Evolutionary conservation across 2,797 vertebrate genomes (phyloP).

Genomic region (Acropternis orthonyx): DNA sequence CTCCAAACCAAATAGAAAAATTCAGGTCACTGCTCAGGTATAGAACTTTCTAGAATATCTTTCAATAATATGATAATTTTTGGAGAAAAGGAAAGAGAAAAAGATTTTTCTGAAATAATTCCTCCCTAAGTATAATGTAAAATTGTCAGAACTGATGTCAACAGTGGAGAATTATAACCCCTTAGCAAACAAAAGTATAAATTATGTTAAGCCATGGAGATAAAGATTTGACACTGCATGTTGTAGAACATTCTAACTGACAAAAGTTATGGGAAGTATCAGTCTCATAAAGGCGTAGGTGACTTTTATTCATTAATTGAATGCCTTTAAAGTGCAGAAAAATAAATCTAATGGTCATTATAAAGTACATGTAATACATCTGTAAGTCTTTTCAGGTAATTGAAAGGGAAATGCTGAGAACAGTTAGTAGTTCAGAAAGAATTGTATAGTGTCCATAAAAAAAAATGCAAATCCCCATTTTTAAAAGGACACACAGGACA

Average conservation of each 20-base stretch:
- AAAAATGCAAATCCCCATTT: not conserved
- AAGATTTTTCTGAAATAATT: not conserved
- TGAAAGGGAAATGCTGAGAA: not conserved
- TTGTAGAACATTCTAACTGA: rapidly evolving
- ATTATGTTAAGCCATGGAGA: rapidly evolving
- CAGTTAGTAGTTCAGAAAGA: not conserved
- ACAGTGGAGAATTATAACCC: not conserved
- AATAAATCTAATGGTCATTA: not conserved
- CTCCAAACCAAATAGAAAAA: not conserved
- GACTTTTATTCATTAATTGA: not conserved
- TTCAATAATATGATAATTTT: not conserved
- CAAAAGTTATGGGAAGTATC: not conserved
- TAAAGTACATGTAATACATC: not conserved
- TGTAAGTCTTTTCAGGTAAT: not conserved
- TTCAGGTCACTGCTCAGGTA: not conserved
- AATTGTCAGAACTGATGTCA: not conserved
- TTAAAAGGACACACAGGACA: not conserved
- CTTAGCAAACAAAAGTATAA: not conserved
- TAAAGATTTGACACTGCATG: not conserved
- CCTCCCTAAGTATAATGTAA: not conserved
- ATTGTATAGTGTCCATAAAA: rapidly evolving
- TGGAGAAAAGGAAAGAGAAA: not conserved
- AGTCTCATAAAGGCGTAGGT: not conserved
- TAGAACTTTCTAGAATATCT: not conserved
- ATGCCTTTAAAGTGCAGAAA: not conserved